A percentile compares a stretch with the other conserved stretches of the same genome.
phyloP scores from a whole-genome alignment of 2,113 vertebrate species.

The Lycocorax pyrrhopterus region DNA sequence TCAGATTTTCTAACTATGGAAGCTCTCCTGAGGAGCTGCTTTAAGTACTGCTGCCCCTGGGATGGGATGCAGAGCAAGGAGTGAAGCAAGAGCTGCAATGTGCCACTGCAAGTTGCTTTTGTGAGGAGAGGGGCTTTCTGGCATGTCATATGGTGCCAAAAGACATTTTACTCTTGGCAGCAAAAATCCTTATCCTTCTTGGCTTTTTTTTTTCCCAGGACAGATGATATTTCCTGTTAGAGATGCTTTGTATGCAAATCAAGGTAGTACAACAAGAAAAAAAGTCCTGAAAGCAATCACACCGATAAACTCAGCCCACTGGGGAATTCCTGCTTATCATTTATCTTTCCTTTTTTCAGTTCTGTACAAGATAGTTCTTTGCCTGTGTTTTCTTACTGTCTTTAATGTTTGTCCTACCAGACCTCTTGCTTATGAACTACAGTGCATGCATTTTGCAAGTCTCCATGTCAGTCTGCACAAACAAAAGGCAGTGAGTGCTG shows the following conservation, averaged over 20 bases:
- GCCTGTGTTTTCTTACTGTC: background rate
- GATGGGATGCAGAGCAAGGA: background rate
- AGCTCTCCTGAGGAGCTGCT: background rate
- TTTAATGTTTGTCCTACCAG: background rate
- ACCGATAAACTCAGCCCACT: background rate
- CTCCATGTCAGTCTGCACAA: background rate
- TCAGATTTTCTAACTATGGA: conserved; percentile 48
- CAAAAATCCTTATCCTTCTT: background rate
- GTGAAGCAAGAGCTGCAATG: background rate
- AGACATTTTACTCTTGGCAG: background rate
- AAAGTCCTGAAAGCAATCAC: conserved; percentile 4
- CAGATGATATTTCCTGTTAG: conserved; percentile 6
- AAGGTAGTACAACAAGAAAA: background rate
- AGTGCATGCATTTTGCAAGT: background rate
- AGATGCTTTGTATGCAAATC: conserved; percentile 37
- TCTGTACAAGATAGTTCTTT: background rate
- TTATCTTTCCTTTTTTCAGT: background rate
- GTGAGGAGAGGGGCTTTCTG: background rate
- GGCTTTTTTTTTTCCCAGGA: background rate
- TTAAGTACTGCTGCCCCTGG: rapidly evolving
- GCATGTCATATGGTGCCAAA: background rate
- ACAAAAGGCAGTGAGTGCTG: background rate
- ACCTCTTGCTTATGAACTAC: background rate
- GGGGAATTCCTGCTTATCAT: conserved; percentile 34
- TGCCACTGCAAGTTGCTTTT: background rate